A percentile compares a stretch with the other conserved stretches of the same genome.
These are phyloP conservation scores for Leptopilina clavipes DNA, from an alignment of 1,140 invertebrate genomes.

Conservation along the genomic window DNA sequence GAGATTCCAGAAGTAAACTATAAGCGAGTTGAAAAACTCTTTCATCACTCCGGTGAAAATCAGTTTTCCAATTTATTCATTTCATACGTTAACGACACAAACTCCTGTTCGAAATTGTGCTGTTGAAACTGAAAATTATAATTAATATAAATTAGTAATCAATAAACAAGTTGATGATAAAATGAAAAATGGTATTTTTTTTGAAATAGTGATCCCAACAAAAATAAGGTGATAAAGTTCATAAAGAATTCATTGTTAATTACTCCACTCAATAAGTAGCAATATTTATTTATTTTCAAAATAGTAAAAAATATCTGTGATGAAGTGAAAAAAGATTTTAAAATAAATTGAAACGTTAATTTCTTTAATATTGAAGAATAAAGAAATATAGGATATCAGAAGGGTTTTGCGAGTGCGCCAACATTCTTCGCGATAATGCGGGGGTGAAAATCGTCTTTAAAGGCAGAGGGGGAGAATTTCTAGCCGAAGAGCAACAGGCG, in stretches of 20 bases:
- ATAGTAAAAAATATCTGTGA: neutral
- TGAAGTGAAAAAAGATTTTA: neutral
- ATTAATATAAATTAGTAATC: neutral
- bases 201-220: no score
- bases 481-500: slow-evolving; percentile 43
- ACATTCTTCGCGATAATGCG: slow-evolving; percentile 13
- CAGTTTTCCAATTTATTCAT: slow-evolving; percentile 39
- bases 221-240: no score
- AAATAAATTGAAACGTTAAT: neutral
- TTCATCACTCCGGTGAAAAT: slow-evolving; percentile 50
- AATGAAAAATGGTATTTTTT: no score
- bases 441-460: slow-evolving; percentile 40
- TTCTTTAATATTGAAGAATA: neutral
- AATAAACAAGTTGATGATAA: no score
- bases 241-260: no score
- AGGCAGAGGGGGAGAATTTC: slow-evolving; percentile 50
- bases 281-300: neutral
- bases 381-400: slow-evolving; percentile 9
- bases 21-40: slow-evolving; percentile 51
- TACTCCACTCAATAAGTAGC: no score
- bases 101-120: neutral
- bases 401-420: slow-evolving; percentile 47
- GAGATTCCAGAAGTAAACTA: slow-evolving; percentile 57
- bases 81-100: slow-evolving; percentile 35
- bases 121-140: neutral